phyloP scores from a whole-genome alignment of 1,140 invertebrate species.

The Megalonaias nervosa region DNA sequence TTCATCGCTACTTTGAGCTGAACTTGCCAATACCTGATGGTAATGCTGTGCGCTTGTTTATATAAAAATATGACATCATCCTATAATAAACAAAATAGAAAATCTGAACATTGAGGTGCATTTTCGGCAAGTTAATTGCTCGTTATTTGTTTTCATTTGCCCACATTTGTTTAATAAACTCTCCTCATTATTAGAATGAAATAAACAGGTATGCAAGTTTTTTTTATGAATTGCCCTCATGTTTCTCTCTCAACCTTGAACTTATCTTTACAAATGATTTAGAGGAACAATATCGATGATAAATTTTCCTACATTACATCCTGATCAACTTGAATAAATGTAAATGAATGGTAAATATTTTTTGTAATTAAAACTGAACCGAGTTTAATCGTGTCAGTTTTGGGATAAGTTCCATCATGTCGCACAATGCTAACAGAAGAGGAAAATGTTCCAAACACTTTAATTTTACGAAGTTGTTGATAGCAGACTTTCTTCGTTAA shows the following conservation, averaged over 20 bases:
- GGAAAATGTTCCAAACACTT: neutral
- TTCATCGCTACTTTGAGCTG: slow-evolving; percentile 45
- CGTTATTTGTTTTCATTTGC: neutral
- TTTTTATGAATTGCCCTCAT: too few species aligned
- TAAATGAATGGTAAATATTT: neutral
- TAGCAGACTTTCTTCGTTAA: neutral
- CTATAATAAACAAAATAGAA: neutral
- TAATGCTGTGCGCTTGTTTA: neutral
- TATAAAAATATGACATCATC: neutral
- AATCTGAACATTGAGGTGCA: neutral
- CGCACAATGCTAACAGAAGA: neutral
- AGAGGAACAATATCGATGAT: too few species aligned
- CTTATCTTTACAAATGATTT: too few species aligned
- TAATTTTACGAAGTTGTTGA: neutral
- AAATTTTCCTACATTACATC: too few species aligned
- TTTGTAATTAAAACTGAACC: neutral
- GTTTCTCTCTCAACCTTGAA: too few species aligned
- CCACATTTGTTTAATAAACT: neutral
- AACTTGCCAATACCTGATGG: slow-evolving; percentile 22
- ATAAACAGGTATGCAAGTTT: too few species aligned
- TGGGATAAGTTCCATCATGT: neutral
- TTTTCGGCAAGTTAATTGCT: neutral
- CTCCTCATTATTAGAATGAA: too few species aligned
- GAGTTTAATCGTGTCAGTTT: neutral
- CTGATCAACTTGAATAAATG: too few species aligned